Evolutionary conservation across 1,140 invertebrate species (phyloP).

Genomic region (Bombus waltoni): DNA sequence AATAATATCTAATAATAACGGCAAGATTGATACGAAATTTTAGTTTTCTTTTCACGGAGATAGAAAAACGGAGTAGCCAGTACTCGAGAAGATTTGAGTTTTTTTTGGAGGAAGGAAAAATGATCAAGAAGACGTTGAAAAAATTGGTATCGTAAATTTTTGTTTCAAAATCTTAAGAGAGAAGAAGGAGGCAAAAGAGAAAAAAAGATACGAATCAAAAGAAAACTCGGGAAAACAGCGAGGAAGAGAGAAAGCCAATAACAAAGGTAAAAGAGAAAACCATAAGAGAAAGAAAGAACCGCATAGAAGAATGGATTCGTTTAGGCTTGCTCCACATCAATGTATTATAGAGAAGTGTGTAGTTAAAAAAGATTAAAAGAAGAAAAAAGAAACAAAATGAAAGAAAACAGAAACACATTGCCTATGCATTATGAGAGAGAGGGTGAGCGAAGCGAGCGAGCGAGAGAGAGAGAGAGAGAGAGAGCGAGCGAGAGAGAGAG

Average conservation of each 20-base stretch:
- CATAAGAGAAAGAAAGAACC: neutral
- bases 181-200: too few relatives aligned
- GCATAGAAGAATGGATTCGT: conserved; percentile 37
- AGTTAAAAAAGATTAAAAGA: conserved; percentile 34
- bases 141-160: neutral
- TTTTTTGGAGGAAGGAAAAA: neutral
- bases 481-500: too few relatives aligned
- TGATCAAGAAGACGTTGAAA: too few relatives aligned
- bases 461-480: neutral
- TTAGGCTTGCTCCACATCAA: conserved; percentile 55
- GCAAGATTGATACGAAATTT: conserved; percentile 33
- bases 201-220: neutral
- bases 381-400: conserved; percentile 11
- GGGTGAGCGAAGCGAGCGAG: neutral
- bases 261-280: neutral
- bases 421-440: conserved; percentile 64
- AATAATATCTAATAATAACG: conserved; percentile 54
- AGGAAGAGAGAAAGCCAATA: neutral
- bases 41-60: conserved; percentile 42
- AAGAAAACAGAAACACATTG: conserved; percentile 53
- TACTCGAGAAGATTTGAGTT: neutral
- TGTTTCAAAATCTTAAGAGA: neutral
- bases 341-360: conserved; percentile 68
- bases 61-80: neutral
- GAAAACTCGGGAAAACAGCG: neutral